Evolutionary conservation across 2,113 vertebrate species (phyloP), one percentile per base, ranked within the genome.

Genomic region (Crocuta crocuta): DNA sequence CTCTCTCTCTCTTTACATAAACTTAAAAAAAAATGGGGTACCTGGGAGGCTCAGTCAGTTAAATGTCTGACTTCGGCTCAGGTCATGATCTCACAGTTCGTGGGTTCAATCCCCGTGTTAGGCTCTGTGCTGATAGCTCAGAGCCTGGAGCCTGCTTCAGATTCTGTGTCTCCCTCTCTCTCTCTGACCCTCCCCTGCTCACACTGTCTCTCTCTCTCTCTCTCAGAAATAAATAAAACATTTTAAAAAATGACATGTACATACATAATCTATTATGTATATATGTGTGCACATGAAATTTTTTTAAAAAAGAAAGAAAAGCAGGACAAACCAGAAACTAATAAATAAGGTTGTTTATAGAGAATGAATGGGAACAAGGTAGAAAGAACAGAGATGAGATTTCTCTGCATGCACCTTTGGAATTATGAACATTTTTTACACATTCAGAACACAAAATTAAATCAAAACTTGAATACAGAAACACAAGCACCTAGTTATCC

Each of bases 391-490:
- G 23, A 23, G 33, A 31, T 48, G 6, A 53, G 71, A 80, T 21
- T 58, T 50, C 63, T 65, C 35, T 78, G 19, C 21, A 87, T 21
- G 35, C 1, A 23, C 43, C 26, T 63, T 89, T 53, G 68, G 21
- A 92, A 71, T 91, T 11, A 50, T 35, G 5, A 87, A 45, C 23
- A 43, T 87, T 87, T 82, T 95, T 86, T 8, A 35, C 33, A 68
- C 3, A 76, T 63, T 80, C 23, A 68, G 89, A 96, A 95, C 17
- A 71, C 17, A 94, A 94, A 82, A 88, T 53, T 55, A 68, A 95
- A 88, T 83, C 78, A 94, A 87, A 97, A 70, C 19, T n/a, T 78
- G n/a, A 89, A 71, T 39, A 81, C 0, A 76, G 55, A 89, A 97
- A 95, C 4, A 68, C 85, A 95, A 83, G 63, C n/a, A 63, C 39